Conservation (phyloP, 2,888 invertebrate genomes). For the Dexiosoma caninum region DNA sequence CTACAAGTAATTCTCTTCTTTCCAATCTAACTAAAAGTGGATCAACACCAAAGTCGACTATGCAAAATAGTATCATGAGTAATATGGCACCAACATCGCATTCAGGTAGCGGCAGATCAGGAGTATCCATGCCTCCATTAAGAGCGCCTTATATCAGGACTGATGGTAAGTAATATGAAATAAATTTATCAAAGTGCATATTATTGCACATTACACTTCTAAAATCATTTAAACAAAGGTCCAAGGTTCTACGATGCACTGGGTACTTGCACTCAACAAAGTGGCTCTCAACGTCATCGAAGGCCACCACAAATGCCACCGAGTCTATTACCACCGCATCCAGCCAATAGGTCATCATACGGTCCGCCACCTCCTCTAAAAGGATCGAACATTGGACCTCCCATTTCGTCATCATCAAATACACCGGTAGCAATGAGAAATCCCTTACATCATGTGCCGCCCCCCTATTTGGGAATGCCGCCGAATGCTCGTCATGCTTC, state of each 20-base stretch:
- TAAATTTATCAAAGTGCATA: background rate
- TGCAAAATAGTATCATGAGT: conserved; percentile 81
- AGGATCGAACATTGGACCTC: conserved; percentile 67
- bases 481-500: conserved; percentile 74
- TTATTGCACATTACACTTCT: background rate
- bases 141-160: conserved; percentile 67
- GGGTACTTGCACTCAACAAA: conserved; percentile 49
- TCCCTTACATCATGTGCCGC: conserved; percentile 52
- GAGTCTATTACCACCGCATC: conserved; percentile 55
- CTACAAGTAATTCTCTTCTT: background rate
- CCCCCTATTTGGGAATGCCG: conserved; percentile 64
- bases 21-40: conserved; percentile 41
- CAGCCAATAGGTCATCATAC: conserved; percentile 74
- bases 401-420: conserved; percentile 39
- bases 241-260: conserved; percentile 72
- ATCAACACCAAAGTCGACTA: conserved; percentile 19
- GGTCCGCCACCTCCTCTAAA: conserved; percentile 76
- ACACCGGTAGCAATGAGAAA: conserved; percentile 31
- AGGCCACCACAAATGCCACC: conserved; percentile 66
- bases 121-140: conserved; percentile 60
- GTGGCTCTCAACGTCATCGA: conserved; percentile 65
- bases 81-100: conserved; percentile 80
- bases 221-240: conserved; percentile 50
- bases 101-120: conserved; percentile 46
- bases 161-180: conserved; percentile 70